Percentiles rank a stretch among this genome's conserved stretches.
These are phyloP conservation scores for Chelidonichthys spinosus DNA, from an alignment of 2,797 vertebrate species.

Conservation along the genomic window DNA sequence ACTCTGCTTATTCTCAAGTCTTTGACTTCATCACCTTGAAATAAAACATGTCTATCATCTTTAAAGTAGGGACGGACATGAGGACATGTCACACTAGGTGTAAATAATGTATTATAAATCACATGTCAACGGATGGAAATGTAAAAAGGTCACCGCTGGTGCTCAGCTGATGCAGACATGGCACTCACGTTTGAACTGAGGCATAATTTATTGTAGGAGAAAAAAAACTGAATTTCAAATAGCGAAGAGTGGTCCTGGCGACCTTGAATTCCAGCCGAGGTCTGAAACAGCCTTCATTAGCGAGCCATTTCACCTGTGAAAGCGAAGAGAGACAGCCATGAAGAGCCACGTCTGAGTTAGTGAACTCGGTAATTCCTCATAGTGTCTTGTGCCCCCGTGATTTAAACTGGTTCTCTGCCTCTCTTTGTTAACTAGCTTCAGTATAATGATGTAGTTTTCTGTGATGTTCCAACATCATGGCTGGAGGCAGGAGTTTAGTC, in stretches of 20 bases:
- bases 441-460: conserved; percentile 86
- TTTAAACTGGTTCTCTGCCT: conserved; percentile 79
- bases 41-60: not conserved
- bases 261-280: conserved; percentile 69
- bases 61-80: not conserved
- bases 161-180: conserved; percentile 32
- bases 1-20: not conserved
- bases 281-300: conserved; percentile 67
- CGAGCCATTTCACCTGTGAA: conserved; percentile 57
- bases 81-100: not conserved
- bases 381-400: conserved; percentile 73
- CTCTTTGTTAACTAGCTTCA: conserved; percentile 83
- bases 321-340: conserved; percentile 43
- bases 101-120: conserved; percentile 34
- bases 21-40: not conserved
- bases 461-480: conserved; percentile 85
- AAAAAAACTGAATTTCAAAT: conserved; percentile 40
- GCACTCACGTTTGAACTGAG: conserved; percentile 21
- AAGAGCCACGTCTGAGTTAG: conserved; percentile 48
- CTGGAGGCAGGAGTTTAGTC: conserved; percentile 86
- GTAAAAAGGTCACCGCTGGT: conserved; percentile 24
- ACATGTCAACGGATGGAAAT: conserved; percentile 24
- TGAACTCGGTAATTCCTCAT: conserved; percentile 74
- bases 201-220: conserved; percentile 44
- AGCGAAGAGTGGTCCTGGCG: conserved; percentile 43